A percentile compares a stretch with the other conserved stretches of the same genome.
phyloP scores from a whole-genome alignment of 2,797 vertebrate genomes.

The Gouania willdenowi region DNA sequence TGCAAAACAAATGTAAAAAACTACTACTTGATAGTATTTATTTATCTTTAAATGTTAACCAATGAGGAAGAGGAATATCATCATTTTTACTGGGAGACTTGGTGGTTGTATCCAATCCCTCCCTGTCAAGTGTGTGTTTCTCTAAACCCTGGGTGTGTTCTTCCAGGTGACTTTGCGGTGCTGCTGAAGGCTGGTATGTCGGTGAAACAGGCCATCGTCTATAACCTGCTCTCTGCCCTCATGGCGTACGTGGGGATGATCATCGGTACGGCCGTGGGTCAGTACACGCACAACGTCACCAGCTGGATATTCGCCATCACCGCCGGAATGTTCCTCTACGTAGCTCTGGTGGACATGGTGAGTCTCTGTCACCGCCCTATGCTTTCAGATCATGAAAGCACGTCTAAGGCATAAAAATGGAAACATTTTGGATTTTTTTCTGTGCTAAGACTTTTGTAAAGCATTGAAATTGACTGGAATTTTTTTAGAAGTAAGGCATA shows the following conservation, averaged over 20 bases:
- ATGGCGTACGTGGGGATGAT: slow-evolving; percentile 97
- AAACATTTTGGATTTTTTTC: too few relatives aligned
- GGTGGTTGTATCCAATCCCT: slow-evolving; percentile 11
- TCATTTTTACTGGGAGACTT: slow-evolving; percentile 22
- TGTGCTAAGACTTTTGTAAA: too few relatives aligned
- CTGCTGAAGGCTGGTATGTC: slow-evolving; percentile 97
- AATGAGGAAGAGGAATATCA: too few relatives aligned
- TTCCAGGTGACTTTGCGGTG: slow-evolving; percentile 94
- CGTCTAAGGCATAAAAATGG: too few relatives aligned
- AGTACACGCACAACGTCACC: slow-evolving; percentile 92
- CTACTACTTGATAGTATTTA: too few relatives aligned
- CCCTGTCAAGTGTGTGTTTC: slow-evolving; percentile 15
- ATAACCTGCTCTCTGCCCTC: slow-evolving; percentile 95
- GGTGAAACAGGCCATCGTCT: slow-evolving; percentile 94
- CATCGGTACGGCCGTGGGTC: slow-evolving; percentile 92
- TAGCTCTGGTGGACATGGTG: slow-evolving; percentile 98
- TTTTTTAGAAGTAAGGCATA: too few relatives aligned
- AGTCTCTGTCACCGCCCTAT: too few relatives aligned
- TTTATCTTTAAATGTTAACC: too few relatives aligned
- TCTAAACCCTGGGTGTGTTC: slow-evolving; percentile 60
- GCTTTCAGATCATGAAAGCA: too few relatives aligned
- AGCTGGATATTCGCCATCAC: slow-evolving; percentile 97
- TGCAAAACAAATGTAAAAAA: too few relatives aligned
- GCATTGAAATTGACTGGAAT: too few relatives aligned
- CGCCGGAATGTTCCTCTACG: slow-evolving; percentile 98